Percentiles rank a stretch among this genome's conserved stretches.
These are phyloP conservation scores for Rhinichthys klamathensis DNA, from an alignment of 2,113 vertebrate species.

Conservation along the genomic window DNA sequence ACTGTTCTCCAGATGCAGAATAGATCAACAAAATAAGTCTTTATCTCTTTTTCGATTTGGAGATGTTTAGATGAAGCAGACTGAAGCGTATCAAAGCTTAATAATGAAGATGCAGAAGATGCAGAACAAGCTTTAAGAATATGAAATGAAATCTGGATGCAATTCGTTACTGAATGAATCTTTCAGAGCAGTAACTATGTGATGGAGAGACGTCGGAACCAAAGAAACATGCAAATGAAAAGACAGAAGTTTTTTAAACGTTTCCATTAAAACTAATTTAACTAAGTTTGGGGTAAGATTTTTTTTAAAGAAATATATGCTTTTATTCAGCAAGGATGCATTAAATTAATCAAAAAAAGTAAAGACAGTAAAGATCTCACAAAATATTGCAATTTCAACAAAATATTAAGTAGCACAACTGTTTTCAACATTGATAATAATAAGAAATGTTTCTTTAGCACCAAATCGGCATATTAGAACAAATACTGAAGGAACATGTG, in stretches of 20 bases:
- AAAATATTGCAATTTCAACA: background rate
- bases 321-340: background rate
- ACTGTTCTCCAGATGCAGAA: background rate
- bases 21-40: background rate
- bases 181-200: background rate
- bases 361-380: background rate
- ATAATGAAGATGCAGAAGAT: background rate
- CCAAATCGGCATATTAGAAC: background rate
- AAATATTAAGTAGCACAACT: background rate
- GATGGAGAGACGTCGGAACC: background rate
- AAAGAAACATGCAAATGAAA: background rate
- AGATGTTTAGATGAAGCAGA: constrained; percentile 10
- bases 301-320: background rate
- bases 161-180: background rate
- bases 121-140: background rate
- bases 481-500: too few relatives aligned
- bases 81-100: background rate
- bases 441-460: background rate
- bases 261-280: background rate
- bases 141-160: background rate
- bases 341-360: background rate
- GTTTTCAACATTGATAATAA: background rate
- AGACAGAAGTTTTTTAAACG: background rate
- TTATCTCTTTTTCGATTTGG: background rate
- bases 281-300: background rate